Base-by-base conservation (phyloP, 2,797 vertebrate species). In the Lacerta agilis region DNA sequence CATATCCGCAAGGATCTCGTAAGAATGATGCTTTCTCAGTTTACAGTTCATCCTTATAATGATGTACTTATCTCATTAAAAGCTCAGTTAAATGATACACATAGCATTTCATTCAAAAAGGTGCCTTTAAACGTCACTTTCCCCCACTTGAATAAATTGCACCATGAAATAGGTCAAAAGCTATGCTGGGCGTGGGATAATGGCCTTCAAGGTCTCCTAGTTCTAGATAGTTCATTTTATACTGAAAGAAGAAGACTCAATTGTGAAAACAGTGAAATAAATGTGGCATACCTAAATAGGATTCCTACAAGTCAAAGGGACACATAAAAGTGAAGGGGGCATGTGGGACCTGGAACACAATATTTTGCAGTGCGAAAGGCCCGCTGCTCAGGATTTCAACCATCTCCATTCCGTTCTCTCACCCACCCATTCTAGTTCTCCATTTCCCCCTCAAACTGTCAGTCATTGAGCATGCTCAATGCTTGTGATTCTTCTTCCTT, bases 1-100 rank as follows among this genome's bases (percentile, higher is more conserved):
- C 93, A 96, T 93, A 95, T 94, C 94, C 91, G 90, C 91, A 94
- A 95, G 92, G 90, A 94, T 93, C 88, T 94, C 90, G 92, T 90
- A 93, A 94, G 92, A 94, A 20, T 82, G 83, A 93, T 72, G 85
- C 75, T 90, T 95, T 96, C 94, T 95, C 91, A 90, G 89, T 33
- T 75, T 95, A 94, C 92, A 95, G 85, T 55, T 78, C 94, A 93
- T 96, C 84, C 91, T 88, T 94, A 92, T 92, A 92, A 88, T 64
- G 88, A 91, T 87, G 91, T 92, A 90, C 90, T 93, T 92, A 92
- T 89, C 92, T 90, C 86, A 94, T 94, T 95, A 94, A 95, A 95
- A 93, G 92, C 89, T 85, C 82, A 94, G 91, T 92, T 93, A 93
- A 86, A 92, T 87, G 41, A 64, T 92, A 92, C 86, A 90, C 84